Conservation (phyloP, 35 echinoderm and acorn worm species). For the Patiria miniata region DNA sequence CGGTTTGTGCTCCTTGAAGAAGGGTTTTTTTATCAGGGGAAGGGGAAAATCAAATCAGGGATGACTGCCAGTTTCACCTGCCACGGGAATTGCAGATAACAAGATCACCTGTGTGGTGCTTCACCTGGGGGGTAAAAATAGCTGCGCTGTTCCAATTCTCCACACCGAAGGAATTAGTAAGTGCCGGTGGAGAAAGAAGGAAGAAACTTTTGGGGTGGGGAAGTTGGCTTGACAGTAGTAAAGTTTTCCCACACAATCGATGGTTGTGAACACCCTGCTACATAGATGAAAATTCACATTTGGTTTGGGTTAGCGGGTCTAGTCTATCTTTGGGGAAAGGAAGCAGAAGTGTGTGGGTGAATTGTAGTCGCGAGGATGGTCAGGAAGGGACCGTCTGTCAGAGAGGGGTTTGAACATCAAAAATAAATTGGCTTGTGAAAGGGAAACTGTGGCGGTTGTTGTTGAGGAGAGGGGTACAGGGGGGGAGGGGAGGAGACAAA, state of each 20-base stretch:
- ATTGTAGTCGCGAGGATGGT: no score
- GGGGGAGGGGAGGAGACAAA: no score
- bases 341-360: no score
- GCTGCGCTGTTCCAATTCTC: background rate
- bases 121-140: conserved; percentile 10
- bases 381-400: no score
- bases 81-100: background rate
- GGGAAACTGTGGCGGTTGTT: no score
- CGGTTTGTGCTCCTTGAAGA: conserved; percentile 3
- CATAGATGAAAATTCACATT: background rate
- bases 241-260: conserved; percentile 11
- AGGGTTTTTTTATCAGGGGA: background rate
- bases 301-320: conserved; percentile 2
- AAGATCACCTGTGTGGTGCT: background rate
- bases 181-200: background rate
- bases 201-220: background rate
- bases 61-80: conserved; percentile 6
- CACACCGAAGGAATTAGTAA: conserved; percentile 21
- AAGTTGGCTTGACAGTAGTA: background rate
- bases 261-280: background rate
- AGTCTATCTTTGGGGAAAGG: background rate
- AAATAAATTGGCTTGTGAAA: no score
- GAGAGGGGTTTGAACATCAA: no score
- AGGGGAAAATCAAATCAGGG: conserved; percentile 21
- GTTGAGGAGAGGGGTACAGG: no score